phyloP scores from a whole-genome alignment of 2,113 vertebrate species.

The Xyrauchen texanus region DNA sequence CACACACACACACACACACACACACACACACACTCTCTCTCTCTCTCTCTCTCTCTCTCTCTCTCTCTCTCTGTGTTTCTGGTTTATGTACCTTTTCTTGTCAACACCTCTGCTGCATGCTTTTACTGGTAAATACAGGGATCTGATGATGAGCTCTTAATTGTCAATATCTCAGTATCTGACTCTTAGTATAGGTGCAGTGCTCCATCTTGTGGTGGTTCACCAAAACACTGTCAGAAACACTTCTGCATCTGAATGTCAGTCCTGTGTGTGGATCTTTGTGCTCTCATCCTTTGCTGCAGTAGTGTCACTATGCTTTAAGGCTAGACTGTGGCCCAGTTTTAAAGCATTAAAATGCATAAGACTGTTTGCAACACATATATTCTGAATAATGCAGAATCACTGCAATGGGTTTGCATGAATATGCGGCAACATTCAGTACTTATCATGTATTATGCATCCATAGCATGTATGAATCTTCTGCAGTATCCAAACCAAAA shows the following conservation, averaged over 20 bases:
- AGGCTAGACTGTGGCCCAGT: conserved; percentile 25
- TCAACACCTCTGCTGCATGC: background rate
- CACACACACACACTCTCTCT: no score
- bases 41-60: background rate
- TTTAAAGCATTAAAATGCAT: conserved; percentile 22
- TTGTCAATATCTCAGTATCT: background rate
- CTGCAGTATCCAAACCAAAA: background rate
- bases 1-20: no score
- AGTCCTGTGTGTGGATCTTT: background rate
- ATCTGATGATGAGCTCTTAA: background rate
- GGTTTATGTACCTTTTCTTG: background rate
- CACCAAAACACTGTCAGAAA: conserved; percentile 57
- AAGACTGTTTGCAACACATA: background rate
- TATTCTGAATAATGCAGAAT: background rate
- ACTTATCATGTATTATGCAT: background rate
- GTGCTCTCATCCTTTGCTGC: no score
- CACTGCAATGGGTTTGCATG: background rate
- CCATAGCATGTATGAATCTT: background rate
- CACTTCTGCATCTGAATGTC: background rate
- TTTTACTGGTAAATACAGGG: background rate
- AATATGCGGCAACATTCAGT: background rate
- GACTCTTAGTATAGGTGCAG: background rate
- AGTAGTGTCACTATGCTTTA: conserved; percentile 27
- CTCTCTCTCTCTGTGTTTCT: background rate
- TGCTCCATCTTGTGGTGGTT: conserved; percentile 40